Evolutionary conservation across 2,797 vertebrate species (phyloP).

Genomic region (Mus spretus): DNA sequence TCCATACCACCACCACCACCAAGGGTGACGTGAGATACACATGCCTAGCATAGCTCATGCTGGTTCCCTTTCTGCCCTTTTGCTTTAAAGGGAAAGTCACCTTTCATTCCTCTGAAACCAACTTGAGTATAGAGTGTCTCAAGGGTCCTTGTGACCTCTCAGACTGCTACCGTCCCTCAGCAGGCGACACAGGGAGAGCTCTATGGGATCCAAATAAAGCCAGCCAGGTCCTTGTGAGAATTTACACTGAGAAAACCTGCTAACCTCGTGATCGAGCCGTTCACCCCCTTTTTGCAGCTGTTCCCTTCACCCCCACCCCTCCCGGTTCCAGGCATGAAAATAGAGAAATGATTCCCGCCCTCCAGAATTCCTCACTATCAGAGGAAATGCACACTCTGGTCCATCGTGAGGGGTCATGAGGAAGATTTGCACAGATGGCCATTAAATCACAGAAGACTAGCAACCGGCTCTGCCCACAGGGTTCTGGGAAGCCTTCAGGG

Average conservation of each 20-base stretch:
- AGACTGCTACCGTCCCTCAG: not conserved
- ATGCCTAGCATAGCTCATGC: not conserved
- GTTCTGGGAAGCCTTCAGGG: not conserved
- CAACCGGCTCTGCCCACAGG: not conserved
- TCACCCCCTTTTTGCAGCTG: not conserved
- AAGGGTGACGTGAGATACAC: not conserved
- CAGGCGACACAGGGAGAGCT: not conserved
- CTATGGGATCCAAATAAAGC: not conserved
- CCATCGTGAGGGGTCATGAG: not conserved
- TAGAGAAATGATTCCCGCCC: not conserved
- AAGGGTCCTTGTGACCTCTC: not conserved
- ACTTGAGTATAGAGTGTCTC: not conserved
- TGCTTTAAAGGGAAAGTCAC: conserved; percentile 13
- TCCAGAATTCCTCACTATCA: not conserved
- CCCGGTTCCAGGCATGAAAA: not conserved
- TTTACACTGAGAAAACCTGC: not conserved
- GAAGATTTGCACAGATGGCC: not conserved
- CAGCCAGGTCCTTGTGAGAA: not conserved
- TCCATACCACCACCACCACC: no score
- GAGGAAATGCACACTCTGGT: not conserved
- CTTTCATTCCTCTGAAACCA: not conserved
- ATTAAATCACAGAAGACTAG: not conserved
- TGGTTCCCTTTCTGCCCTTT: not conserved
- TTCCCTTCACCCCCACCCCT: not conserved
- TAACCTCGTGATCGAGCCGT: not conserved